Conservation (phyloP, 53 echinoderm and acorn worm genomes). For the Holothuria scabra region DNA sequence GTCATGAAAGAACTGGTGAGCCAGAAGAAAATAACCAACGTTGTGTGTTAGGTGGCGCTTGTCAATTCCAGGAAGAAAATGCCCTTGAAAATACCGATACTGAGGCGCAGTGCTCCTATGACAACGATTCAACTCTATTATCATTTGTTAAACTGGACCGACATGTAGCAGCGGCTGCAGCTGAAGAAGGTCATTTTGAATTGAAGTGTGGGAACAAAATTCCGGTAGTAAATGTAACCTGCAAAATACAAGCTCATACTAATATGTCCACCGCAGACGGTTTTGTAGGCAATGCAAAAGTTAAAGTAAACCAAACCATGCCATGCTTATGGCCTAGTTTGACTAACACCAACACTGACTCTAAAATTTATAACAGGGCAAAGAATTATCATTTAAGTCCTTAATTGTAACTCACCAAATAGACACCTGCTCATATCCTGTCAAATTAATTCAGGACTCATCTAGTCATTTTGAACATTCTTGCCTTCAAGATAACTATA, state of each 20-base stretch:
- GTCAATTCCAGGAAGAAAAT: neutral
- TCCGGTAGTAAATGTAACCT: neutral
- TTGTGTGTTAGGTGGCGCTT: neutral
- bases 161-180: neutral
- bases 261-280: slow-evolving; percentile 22
- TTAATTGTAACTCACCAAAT: too few relatives aligned
- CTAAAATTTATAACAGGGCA: too few relatives aligned
- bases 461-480: too few relatives aligned
- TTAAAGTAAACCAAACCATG: too few relatives aligned
- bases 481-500: too few relatives aligned
- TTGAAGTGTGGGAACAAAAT: slow-evolving; percentile 1
- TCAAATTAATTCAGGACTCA: too few relatives aligned
- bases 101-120: neutral
- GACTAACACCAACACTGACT: too few relatives aligned
- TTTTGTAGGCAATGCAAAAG: slow-evolving; percentile 1
- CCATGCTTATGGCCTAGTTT: too few relatives aligned
- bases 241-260: neutral
- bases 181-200: neutral
- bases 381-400: too few relatives aligned
- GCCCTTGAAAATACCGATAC: neutral
- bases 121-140: neutral
- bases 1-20: neutral
- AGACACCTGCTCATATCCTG: too few relatives aligned
- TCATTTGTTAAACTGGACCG: slow-evolving; percentile 7
- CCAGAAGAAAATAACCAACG: neutral